Conservation (phyloP, 2,113 vertebrate species). For the Ramphastos sulfuratus region DNA sequence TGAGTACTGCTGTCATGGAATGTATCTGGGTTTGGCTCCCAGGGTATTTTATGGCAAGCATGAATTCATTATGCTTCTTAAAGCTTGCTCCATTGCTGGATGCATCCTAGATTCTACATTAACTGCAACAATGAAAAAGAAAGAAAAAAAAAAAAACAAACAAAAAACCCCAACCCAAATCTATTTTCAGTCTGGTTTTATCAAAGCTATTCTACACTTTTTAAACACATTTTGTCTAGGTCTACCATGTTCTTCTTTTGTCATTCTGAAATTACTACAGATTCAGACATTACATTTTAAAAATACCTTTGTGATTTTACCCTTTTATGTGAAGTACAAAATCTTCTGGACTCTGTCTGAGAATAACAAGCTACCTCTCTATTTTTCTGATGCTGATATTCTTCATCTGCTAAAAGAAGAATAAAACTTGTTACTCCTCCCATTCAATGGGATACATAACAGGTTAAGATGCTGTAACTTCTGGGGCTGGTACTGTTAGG, state of each 20-base stretch:
- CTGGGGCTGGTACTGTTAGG: neutral
- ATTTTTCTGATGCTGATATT: neutral
- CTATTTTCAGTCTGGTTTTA: neutral
- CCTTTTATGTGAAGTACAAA: neutral
- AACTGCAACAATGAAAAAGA: neutral
- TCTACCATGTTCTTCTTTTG: no score
- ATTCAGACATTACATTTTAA: neutral
- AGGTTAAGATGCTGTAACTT: neutral
- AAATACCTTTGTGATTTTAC: neutral
- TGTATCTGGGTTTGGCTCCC: neutral
- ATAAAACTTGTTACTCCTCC: neutral
- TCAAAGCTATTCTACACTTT: no score
- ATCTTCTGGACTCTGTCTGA: neutral
- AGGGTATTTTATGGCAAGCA: neutral
- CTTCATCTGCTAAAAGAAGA: neutral
- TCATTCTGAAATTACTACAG: neutral
- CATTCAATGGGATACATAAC: neutral
- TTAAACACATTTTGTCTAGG: no score
- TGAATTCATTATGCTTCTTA: neutral
- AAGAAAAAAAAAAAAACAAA: no score
- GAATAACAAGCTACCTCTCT: neutral
- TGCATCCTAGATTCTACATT: neutral
- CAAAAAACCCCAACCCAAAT: neutral
- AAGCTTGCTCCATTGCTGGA: neutral
- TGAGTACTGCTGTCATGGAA: neutral